These are phyloP conservation scores for Pararge aegeria DNA, from an alignment of 1,140 invertebrate genomes.

Conservation along the genomic window DNA sequence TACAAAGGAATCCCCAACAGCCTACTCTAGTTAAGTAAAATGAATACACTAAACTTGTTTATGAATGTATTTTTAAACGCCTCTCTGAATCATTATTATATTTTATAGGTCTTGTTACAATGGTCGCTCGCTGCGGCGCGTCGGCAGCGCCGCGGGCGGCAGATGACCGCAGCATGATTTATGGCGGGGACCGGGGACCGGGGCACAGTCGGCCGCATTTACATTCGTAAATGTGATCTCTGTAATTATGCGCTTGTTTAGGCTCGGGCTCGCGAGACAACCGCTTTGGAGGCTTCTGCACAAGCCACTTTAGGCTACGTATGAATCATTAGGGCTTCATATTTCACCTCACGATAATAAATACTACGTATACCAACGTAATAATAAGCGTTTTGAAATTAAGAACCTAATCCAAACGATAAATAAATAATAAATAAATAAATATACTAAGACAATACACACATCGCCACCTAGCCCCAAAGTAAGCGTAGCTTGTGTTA, in stretches of 20 bases:
- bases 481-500: too few species aligned
- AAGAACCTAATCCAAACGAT: too few species aligned
- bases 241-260: slow-evolving; percentile 68
- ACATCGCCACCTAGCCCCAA: too few species aligned
- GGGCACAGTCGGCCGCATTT: slow-evolving; percentile 45
- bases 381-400: too few species aligned
- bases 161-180: slow-evolving; percentile 65
- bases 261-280: slow-evolving; percentile 28
- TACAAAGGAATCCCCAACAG: too few species aligned
- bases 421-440: too few species aligned
- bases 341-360: too few species aligned
- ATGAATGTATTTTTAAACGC: neutral
- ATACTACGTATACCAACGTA: too few species aligned
- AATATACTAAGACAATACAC: too few species aligned
- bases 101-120: slow-evolving; percentile 22
- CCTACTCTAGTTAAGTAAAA: neutral
- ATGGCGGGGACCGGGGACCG: slow-evolving; percentile 27
- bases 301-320: too few species aligned
- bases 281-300: slow-evolving; percentile 41
- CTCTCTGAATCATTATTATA: neutral
- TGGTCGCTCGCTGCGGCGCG: slow-evolving; percentile 45
- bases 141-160: slow-evolving; percentile 55
- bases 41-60: neutral
- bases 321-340: too few species aligned
- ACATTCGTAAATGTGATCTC: slow-evolving; percentile 65